These are phyloP conservation scores for Brachionus calyciflorus DNA, from an alignment of 1,140 invertebrate genomes.

Conservation along the genomic window DNA sequence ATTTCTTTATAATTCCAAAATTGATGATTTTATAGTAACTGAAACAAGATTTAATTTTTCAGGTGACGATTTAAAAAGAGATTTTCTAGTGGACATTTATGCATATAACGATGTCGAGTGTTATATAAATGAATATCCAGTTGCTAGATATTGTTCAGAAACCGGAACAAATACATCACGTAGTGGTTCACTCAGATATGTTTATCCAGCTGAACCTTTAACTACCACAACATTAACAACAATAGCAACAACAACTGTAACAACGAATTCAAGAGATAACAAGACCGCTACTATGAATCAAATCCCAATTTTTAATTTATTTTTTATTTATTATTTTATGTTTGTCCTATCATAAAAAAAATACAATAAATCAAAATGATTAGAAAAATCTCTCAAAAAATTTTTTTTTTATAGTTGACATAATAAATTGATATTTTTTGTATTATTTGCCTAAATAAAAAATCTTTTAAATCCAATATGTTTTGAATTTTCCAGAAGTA, in stretches of 20 bases:
- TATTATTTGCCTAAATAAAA: too few relatives aligned
- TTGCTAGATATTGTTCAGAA: neutral
- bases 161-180: neutral
- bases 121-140: neutral
- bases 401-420: too few relatives aligned
- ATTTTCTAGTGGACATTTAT: slow-evolving; percentile 11
- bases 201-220: neutral
- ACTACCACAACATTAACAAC: neutral
- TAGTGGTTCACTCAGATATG: neutral
- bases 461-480: too few relatives aligned
- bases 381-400: too few relatives aligned
- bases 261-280: too few relatives aligned
- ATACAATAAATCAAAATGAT: too few relatives aligned
- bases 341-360: too few relatives aligned
- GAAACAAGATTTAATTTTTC: slow-evolving; percentile 21
- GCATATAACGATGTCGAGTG: neutral
- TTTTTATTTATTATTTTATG: too few relatives aligned
- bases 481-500: too few relatives aligned
- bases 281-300: too few relatives aligned
- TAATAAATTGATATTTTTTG: too few relatives aligned
- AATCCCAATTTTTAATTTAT: too few relatives aligned
- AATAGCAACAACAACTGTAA: slow-evolving; percentile 2
- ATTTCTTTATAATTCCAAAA: neutral
- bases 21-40: neutral
- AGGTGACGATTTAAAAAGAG: neutral